Evolutionary conservation across 2,888 invertebrate genomes (phyloP).

Genomic region (Platycheirus rosarum): DNA sequence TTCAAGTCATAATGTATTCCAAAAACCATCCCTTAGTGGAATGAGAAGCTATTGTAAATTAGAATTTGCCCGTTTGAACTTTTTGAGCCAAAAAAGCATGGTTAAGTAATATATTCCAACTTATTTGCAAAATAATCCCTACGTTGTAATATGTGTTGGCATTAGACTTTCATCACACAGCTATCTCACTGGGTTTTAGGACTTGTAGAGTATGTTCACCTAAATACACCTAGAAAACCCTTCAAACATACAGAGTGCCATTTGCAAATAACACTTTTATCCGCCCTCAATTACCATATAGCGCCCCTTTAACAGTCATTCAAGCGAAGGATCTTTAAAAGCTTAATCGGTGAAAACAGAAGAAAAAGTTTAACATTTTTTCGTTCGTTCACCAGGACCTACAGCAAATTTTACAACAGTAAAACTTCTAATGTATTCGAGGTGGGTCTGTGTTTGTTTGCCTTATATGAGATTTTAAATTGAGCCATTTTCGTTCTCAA

Average conservation of each 20-base stretch:
- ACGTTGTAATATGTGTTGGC: conserved; percentile 48
- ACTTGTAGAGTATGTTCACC: conserved; percentile 4
- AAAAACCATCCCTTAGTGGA: conserved; percentile 41
- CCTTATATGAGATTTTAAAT: conserved; percentile 11
- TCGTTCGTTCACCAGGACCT: conserved; percentile 9
- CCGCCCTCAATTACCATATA: conserved; percentile 64
- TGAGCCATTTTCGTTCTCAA: conserved; percentile 33
- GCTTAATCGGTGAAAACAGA: conserved; percentile 60
- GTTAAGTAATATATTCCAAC: conserved; percentile 71
- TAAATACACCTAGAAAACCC: conserved; percentile 43
- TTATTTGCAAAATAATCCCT: conserved; percentile 66
- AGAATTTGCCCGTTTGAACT: conserved; percentile 57
- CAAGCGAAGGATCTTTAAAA: conserved; percentile 53
- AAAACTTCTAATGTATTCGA: conserved; percentile 65
- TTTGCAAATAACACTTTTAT: conserved; percentile 59
- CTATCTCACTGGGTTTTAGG: background rate
- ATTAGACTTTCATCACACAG: conserved; percentile 63
- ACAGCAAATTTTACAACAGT: conserved; percentile 54
- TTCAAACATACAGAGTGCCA: conserved; percentile 19
- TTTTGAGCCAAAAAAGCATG: conserved; percentile 52
- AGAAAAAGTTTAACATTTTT: conserved; percentile 54
- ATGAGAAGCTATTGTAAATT: conserved; percentile 67
- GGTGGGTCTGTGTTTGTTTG: background rate
- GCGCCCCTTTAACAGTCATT: conserved; percentile 39
- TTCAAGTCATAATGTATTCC: conserved; percentile 2